Evolutionary conservation across 2,113 vertebrate genomes (phyloP), one percentile per base, ranked within the genome.

Genomic region (Megalops atlanticus): DNA sequence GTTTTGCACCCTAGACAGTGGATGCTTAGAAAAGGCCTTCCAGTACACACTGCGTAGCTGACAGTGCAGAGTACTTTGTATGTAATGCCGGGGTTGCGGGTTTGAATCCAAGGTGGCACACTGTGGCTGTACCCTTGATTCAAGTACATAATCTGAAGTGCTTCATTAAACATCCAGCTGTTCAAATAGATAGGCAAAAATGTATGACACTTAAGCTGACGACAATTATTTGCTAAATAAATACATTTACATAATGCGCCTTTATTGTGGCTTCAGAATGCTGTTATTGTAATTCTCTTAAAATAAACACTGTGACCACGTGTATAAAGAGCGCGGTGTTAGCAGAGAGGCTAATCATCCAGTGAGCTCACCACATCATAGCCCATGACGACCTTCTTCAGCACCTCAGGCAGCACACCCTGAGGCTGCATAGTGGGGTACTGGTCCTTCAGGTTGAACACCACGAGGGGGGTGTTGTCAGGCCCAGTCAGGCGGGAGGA

Each of bases 371-470:
- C 97, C 92, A 84, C 90, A 83, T 98, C 96, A 58, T 97, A 99
- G 0, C 95, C 95, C 38, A 95, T 95, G 79, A 98, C 93, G 4
- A 97, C 96, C 87, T 95, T 96, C 88, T 96, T 97, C 82, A 98
- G 94, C 75, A 98, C 95, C 49, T 99, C 97, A 0, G 97, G 97
- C 86, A 99, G 92, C 14, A 94, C 89, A 18, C 96, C 97, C 92
- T 97, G 97, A 33, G 97, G 85, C 90, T 98, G 97, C 94, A 98
- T 94, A 3, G 89, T 88, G 16, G 97, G 97, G 87, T 96, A 98
- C 79, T 93, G 94, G 85, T 97, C 95, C 39, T 54, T 93, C 82
- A 99, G 96, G 86, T 97, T 95, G 91, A 99, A 92, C 71, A 96
- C 91, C 45, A 98, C 91, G 85, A 96, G 88, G 49, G 97, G 96